phyloP scores from a whole-genome alignment of 2,888 invertebrate species.

The Biston betularia region DNA sequence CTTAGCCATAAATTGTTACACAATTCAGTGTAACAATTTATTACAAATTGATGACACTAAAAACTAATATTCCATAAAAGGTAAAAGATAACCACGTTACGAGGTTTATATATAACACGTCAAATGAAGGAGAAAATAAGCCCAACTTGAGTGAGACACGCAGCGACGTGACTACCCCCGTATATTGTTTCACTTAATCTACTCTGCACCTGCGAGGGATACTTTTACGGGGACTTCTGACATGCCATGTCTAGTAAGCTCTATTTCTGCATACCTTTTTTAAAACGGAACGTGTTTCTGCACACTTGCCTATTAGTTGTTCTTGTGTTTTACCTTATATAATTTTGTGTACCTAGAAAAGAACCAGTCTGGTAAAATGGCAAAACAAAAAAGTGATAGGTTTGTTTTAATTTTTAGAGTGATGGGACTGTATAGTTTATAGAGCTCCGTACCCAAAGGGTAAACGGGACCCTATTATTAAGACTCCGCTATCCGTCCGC shows the following conservation, averaged over 20 bases:
- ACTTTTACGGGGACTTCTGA: constrained; percentile 12
- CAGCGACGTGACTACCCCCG: constrained; percentile 34
- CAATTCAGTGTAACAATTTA: background rate
- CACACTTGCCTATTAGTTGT: too few species aligned
- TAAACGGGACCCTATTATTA: too few species aligned
- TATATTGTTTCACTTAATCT: constrained; percentile 31
- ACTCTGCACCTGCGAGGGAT: constrained; percentile 25
- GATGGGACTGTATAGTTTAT: too few species aligned
- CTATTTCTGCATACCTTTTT: background rate
- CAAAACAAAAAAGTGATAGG: too few species aligned
- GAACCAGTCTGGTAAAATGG: too few species aligned
- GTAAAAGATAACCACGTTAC: constrained; percentile 1
- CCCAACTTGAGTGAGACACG: constrained; percentile 62
- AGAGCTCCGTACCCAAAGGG: too few species aligned
- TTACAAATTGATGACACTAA: background rate
- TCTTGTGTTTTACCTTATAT: too few species aligned
- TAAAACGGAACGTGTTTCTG: background rate
- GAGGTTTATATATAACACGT: constrained; percentile 17
- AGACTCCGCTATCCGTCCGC: too few species aligned
- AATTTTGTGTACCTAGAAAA: too few species aligned
- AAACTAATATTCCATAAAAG: background rate
- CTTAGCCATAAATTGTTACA: too few species aligned
- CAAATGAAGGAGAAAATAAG: constrained; percentile 54
- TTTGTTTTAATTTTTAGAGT: too few species aligned
- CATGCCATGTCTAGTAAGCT: constrained; percentile 7